Percentiles rank a stretch among this genome's conserved stretches.
Conservation (phyloP, 2,888 invertebrate species). For the Yponomeuta sedellus region DNA sequence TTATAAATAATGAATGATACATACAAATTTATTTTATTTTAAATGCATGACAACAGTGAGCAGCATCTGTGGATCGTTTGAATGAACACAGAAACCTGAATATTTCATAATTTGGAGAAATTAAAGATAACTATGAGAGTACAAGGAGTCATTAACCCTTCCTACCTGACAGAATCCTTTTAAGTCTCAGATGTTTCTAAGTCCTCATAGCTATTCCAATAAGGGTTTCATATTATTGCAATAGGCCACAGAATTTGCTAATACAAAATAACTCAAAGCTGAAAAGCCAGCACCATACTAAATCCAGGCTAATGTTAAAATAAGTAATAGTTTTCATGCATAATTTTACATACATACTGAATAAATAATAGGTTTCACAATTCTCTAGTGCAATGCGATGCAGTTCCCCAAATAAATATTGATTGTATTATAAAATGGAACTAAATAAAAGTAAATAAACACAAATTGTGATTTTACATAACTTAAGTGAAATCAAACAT, state of each 20-base stretch:
- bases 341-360: not conserved
- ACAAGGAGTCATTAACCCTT: too few species aligned
- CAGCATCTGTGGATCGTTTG: not conserved
- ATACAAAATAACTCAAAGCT: not conserved
- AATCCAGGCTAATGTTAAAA: not conserved
- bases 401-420: not conserved
- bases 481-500: not conserved
- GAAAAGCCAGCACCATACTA: not conserved
- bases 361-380: not conserved
- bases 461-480: not conserved
- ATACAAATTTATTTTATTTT: not conserved
- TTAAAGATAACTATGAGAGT: too few species aligned
- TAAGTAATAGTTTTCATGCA: not conserved
- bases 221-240: too few species aligned
- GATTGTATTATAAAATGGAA: not conserved
- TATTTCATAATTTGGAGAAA: too few species aligned
- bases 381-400: not conserved
- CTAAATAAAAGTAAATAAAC: slow-evolving; percentile 5
- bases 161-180: too few species aligned
- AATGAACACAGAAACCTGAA: too few species aligned
- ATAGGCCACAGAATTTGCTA: not conserved
- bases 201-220: too few species aligned
- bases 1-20: not conserved
- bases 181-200: too few species aligned
- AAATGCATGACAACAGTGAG: slow-evolving; percentile 1